A percentile compares a stretch with the other conserved stretches of the same genome.
Evolutionary conservation across 1,140 invertebrate genomes (phyloP).

Genomic region (Penaeus indicus): DNA sequence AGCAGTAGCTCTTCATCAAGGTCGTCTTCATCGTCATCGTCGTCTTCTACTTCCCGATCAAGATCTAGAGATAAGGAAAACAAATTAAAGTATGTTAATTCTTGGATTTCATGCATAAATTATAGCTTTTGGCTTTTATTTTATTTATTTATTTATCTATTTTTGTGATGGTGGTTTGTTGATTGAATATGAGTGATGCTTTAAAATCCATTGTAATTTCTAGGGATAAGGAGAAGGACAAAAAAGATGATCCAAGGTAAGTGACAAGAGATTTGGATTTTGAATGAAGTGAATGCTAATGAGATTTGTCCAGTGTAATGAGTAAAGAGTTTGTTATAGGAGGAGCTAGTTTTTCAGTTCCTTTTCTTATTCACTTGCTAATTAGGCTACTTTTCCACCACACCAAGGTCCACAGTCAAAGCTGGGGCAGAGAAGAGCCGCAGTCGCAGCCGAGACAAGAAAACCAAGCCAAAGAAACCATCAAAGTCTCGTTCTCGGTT

Average conservation of each 20-base stretch:
- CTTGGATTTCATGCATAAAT: neutral
- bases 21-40: slow-evolving; percentile 50
- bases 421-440: slow-evolving; percentile 43
- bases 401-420: slow-evolving; percentile 41
- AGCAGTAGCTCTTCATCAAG: slow-evolving; percentile 47
- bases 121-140: neutral
- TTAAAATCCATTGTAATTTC: too few species aligned
- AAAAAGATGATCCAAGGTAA: slow-evolving; percentile 53
- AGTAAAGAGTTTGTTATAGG: neutral
- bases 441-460: slow-evolving; percentile 53
- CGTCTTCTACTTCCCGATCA: slow-evolving; percentile 47
- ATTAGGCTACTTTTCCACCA: neutral
- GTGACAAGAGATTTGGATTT: neutral
- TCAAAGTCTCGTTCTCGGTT: slow-evolving; percentile 55
- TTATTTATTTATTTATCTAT: neutral
- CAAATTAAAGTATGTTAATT: slow-evolving; percentile 50
- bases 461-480: slow-evolving; percentile 51
- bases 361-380: neutral
- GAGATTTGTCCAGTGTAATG: too few species aligned
- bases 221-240: slow-evolving; percentile 56
- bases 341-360: neutral
- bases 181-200: neutral
- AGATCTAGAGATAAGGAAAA: slow-evolving; percentile 58
- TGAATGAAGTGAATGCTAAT: neutral
- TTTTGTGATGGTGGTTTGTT: neutral